These are phyloP conservation scores for Garrulus glandarius DNA, from an alignment of 2,797 vertebrate genomes.

Conservation along the genomic window DNA sequence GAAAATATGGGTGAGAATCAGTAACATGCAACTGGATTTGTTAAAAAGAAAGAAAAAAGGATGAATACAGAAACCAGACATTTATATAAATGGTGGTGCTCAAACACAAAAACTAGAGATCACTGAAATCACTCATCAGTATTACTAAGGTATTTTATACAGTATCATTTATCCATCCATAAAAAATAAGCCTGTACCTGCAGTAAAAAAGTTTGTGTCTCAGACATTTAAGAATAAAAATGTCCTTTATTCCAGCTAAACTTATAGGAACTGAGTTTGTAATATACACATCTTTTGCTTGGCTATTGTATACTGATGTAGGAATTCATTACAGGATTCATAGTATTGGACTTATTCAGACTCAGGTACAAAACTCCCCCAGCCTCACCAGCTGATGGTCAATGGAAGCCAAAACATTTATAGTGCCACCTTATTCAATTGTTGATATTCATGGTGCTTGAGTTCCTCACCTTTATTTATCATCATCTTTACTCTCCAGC, in stretches of 20 bases:
- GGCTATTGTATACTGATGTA: not conserved
- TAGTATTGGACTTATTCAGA: not conserved
- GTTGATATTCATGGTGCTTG: slow-evolving; percentile 25
- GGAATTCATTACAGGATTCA: not conserved
- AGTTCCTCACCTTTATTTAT: slow-evolving; percentile 30
- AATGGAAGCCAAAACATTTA: not conserved
- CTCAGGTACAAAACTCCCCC: not conserved
- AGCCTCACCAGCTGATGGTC: not conserved
- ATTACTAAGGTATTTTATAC: not conserved
- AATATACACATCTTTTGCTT: not conserved
- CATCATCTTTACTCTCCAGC: slow-evolving; percentile 30
- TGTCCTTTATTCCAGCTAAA: not conserved
- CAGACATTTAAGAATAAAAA: not conserved
- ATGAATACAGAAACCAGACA: not conserved
- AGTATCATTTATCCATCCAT: not conserved
- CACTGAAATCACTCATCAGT: not conserved
- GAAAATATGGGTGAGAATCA: not conserved
- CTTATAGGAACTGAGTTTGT: not conserved
- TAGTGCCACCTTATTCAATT: not conserved
- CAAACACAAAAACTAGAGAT: not conserved
- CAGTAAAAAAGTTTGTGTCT: not conserved
- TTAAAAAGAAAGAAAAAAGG: not conserved
- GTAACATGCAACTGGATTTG: not conserved
- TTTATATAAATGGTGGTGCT: not conserved
- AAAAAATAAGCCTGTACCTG: not conserved